phyloP scores from a whole-genome alignment of 30 jellyfish, hydroid and myxozoan genomes.

The Hydractinia echinata region DNA sequence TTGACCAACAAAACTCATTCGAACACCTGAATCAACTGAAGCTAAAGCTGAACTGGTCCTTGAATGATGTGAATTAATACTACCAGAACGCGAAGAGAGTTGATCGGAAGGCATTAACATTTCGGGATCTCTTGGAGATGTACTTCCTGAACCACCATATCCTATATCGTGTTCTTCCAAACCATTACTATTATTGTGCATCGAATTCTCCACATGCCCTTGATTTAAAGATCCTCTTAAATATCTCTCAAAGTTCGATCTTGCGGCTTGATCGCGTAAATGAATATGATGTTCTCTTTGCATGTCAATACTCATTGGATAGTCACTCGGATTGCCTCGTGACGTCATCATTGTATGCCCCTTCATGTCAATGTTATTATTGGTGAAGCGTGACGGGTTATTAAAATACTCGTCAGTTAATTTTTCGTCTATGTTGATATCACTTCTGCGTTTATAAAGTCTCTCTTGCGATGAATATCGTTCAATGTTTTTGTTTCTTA shows the following conservation, averaged over 20 bases:
- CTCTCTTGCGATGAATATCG: constrained; percentile 35
- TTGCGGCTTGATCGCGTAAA: constrained; percentile 38
- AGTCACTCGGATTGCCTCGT: not conserved
- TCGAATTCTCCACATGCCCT: not conserved
- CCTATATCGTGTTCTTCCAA: constrained; percentile 21
- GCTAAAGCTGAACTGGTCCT: constrained; percentile 77
- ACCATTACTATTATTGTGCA: not conserved
- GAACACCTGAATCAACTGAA: constrained; percentile 93
- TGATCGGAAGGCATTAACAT: constrained; percentile 5
- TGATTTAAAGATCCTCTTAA: constrained; percentile 13
- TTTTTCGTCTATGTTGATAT: constrained; percentile 23
- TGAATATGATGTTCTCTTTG: constrained; percentile 33
- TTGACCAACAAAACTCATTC: constrained; percentile 70
- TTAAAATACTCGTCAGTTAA: not conserved
- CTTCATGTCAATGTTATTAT: not conserved
- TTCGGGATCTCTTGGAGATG: constrained; percentile 32
- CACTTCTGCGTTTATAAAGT: constrained; percentile 24
- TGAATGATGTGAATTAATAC: constrained; percentile 71
- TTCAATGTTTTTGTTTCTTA: constrained; percentile 2
- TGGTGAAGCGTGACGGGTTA: not conserved
- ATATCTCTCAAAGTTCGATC: constrained; percentile 32
- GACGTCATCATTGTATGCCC: not conserved
- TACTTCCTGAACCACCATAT: constrained; percentile 35
- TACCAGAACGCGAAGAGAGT: constrained; percentile 73
- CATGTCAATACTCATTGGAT: constrained; percentile 9